These are phyloP conservation scores for Temnothorax rugatulus DNA, from an alignment of 2,888 invertebrate genomes.

Conservation along the genomic window DNA sequence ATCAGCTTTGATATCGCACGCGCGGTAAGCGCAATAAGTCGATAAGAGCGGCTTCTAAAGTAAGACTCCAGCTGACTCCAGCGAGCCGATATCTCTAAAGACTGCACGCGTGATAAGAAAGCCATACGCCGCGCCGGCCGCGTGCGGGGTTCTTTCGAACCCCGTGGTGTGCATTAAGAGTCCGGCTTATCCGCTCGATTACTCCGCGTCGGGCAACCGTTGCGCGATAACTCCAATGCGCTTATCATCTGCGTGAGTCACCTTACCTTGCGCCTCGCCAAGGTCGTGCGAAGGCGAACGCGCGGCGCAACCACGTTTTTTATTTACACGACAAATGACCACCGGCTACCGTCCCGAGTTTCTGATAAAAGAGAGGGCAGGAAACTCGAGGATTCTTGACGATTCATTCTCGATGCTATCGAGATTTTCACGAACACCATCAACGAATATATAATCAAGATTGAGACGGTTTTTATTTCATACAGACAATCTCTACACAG, in stretches of 20 bases:
- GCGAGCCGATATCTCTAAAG: slow-evolving; percentile 7
- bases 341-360: neutral
- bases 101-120: slow-evolving; percentile 32
- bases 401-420: neutral
- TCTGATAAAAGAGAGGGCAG: neutral
- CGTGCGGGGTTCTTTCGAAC: neutral
- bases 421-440: neutral
- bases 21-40: neutral
- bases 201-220: neutral
- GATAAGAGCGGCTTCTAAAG: slow-evolving; percentile 21
- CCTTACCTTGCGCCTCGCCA: slow-evolving; percentile 4
- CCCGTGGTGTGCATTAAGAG: slow-evolving; percentile 16
- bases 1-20: slow-evolving; percentile 14
- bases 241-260: slow-evolving; percentile 50
- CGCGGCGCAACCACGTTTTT: neutral
- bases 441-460: neutral
- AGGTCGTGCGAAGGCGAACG: slow-evolving; percentile 25
- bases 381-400: neutral
- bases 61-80: neutral
- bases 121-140: neutral
- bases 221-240: slow-evolving; percentile 5
- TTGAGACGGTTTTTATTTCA: neutral
- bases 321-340: neutral
- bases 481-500: neutral
- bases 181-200: slow-evolving; percentile 32